Evolutionary conservation across 2,797 vertebrate genomes (phyloP).

Genomic region (Glossophaga mutica): DNA sequence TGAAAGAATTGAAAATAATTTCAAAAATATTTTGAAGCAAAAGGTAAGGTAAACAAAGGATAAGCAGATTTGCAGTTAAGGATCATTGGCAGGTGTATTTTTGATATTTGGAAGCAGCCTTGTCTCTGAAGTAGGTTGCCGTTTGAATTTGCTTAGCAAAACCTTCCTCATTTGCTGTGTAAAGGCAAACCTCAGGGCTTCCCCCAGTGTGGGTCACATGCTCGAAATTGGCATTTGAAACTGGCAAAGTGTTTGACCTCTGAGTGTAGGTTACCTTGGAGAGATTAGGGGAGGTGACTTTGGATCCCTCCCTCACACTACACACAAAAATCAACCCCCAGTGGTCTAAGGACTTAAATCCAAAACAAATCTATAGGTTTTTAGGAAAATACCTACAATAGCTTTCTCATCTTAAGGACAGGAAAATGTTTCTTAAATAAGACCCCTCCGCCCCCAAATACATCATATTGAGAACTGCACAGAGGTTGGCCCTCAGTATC

Average conservation of each 20-base stretch:
- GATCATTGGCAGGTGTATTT: neutral
- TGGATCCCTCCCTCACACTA: neutral
- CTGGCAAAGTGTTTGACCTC: neutral
- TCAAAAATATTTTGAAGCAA: constrained; percentile 50
- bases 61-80: neutral
- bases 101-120: neutral
- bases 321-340: neutral
- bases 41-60: constrained; percentile 78
- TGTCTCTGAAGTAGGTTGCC: neutral
- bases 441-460: neutral
- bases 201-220: neutral
- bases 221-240: neutral
- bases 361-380: neutral
- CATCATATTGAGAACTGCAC: neutral
- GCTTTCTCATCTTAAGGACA: neutral
- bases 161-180: neutral
- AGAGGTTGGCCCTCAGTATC: neutral
- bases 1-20: neutral
- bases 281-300: neutral
- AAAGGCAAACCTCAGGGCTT: neutral
- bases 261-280: neutral
- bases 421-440: neutral
- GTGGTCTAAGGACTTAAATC: neutral
- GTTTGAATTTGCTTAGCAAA: neutral
- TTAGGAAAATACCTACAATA: neutral